Conservation (phyloP, 2,113 vertebrate species). For the Petrocephalus microphthalmus region DNA sequence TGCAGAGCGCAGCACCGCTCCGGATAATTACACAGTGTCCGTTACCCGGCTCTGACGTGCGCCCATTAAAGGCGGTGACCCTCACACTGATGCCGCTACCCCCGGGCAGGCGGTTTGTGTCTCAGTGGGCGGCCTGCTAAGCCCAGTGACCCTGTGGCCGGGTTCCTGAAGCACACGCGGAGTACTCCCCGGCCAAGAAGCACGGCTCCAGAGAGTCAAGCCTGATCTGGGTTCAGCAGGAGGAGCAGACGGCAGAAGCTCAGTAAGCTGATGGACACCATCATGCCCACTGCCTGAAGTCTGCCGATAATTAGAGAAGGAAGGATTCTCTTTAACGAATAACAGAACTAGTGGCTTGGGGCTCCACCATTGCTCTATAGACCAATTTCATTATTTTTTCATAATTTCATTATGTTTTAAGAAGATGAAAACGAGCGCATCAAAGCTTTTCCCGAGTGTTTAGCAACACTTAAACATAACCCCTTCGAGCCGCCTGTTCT, state of each 20-base stretch:
- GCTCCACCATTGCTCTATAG: not conserved
- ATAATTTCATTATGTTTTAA: not conserved
- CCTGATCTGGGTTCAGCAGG: not conserved
- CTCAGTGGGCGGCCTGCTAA: not conserved
- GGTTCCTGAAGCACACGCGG: not conserved
- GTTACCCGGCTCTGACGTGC: not conserved
- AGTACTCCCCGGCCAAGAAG: not conserved
- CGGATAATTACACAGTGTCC: not conserved
- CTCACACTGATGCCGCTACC: not conserved
- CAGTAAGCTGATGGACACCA: not conserved
- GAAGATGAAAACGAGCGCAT: not conserved
- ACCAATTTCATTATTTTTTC: not conserved
- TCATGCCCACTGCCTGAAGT: not conserved
- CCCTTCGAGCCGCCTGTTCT: not conserved
- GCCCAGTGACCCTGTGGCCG: not conserved
- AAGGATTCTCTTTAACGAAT: conserved; percentile 4
- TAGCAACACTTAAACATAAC: not conserved
- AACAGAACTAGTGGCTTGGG: not conserved
- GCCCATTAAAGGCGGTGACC: not conserved
- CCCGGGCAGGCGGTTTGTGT: not conserved
- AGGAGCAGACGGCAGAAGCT: not conserved
- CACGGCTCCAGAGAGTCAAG: not conserved
- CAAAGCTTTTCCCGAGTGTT: not conserved
- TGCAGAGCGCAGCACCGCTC: not conserved
- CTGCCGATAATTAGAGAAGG: conserved; percentile 5